phyloP scores from a whole-genome alignment of 2,797 vertebrate genomes.

The Chlorospingus flavigularis region DNA sequence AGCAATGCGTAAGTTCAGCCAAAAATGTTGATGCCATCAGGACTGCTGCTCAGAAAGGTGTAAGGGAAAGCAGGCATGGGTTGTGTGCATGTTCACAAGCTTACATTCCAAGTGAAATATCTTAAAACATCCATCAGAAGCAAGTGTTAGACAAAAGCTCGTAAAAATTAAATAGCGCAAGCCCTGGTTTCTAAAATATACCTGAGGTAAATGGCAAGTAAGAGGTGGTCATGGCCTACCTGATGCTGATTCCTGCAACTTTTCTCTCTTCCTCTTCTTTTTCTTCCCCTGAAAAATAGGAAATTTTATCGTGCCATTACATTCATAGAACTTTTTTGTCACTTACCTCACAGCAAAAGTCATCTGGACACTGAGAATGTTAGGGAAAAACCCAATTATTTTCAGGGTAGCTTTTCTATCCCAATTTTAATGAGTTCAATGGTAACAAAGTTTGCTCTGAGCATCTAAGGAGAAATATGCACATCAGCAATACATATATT shows the following conservation, averaged over 20 bases:
- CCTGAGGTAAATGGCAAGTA: not conserved
- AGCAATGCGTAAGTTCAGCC: not conserved
- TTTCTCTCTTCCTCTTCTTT: conserved; percentile 99
- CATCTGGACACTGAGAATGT: not conserved
- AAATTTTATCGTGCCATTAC: not conserved
- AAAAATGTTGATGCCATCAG: not conserved
- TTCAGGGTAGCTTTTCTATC: not conserved
- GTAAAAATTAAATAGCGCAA: not conserved
- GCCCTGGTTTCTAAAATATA: not conserved
- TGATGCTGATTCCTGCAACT: conserved; percentile 93
- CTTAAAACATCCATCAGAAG: conserved; percentile 1
- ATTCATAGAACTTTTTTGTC: not conserved
- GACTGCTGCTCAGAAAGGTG: not conserved
- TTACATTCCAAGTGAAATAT: not conserved
- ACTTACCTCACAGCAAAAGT: not conserved
- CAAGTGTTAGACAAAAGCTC: conserved; percentile 3
- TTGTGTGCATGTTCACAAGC: not conserved
- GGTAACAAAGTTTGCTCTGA: not conserved
- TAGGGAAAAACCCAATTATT: not conserved
- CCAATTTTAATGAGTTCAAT: not conserved
- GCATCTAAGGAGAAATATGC: not conserved
- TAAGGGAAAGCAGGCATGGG: not conserved
- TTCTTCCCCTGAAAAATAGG: conserved; percentile 91
- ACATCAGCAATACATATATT: not conserved
- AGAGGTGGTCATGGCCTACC: conserved; percentile 75